Evolutionary conservation across 2,888 invertebrate genomes (phyloP).

Genomic region (Sicus ferrugineus): DNA sequence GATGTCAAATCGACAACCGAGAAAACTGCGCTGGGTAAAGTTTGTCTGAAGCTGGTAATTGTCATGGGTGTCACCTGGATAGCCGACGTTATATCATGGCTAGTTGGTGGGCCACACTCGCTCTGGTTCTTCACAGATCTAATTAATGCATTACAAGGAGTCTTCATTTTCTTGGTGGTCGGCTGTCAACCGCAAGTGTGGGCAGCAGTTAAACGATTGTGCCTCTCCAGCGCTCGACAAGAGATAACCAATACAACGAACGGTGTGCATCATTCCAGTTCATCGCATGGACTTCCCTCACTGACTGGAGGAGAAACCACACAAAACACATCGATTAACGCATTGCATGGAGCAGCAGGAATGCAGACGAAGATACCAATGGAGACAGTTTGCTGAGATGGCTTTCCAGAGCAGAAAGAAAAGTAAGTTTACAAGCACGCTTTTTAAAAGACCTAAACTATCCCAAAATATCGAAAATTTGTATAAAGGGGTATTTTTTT

Average conservation of each 20-base stretch:
- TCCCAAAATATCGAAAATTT: no score
- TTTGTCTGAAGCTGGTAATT: conserved; percentile 85
- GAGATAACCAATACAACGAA: conserved; percentile 69
- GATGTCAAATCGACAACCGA: conserved; percentile 85
- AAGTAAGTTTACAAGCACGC: no score
- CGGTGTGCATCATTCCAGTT: conserved; percentile 75
- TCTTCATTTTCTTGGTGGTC: conserved; percentile 87
- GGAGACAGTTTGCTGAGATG: conserved; percentile 71
- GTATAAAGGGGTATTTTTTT: no score
- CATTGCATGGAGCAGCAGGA: conserved; percentile 39
- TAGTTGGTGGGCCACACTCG: conserved; percentile 80
- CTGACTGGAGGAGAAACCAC: conserved; percentile 66
- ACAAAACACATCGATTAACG: conserved; percentile 53
- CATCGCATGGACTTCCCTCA: conserved; percentile 83
- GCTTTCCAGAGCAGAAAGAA: background rate
- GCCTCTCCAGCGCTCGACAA: conserved; percentile 69
- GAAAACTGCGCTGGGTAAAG: conserved; percentile 81
- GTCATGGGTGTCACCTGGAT: conserved; percentile 84
- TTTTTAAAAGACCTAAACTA: no score
- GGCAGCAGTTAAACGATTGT: conserved; percentile 73
- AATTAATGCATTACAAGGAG: conserved; percentile 86
- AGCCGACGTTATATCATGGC: conserved; percentile 85
- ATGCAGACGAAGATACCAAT: conserved; percentile 66
- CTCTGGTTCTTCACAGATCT: conserved; percentile 86
- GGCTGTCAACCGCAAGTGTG: conserved; percentile 88